Base-by-base conservation (phyloP, 2,888 invertebrate species). In the Spilosoma lubricipeda region DNA sequence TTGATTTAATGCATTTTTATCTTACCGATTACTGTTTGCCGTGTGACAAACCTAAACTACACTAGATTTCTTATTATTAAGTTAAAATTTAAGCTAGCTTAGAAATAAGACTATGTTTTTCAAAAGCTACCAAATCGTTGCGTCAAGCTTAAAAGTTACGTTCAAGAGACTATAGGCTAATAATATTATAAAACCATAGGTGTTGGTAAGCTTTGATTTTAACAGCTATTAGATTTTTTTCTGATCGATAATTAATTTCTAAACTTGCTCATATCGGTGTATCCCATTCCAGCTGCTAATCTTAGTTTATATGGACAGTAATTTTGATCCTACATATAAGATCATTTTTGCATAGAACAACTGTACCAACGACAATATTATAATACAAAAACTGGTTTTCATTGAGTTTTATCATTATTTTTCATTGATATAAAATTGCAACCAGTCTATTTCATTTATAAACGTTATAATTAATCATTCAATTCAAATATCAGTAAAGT, bases 1-100 rank as follows among this genome's bases (percentile, higher is more conserved):
- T 93, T 89, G 88, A 93, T 93, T 93, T 79, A 74, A 87, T 87
- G 90, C 87, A 86, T 89, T 88, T 89, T 88, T 86, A 79, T 79
- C 80, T 80, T 68, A 63, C 48, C 72, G 67, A 82, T 80, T 88
- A 84, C 78, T 74, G 80, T 86, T 84, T 88, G 78, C 73, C 73
- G 42, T 36, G 18, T 5, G 68, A 11, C 63, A 73, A 81, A 73
- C 74, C 27, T 30, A 36, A 72, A 72, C 8, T 52, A 23, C 9
- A 52, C 11, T 30, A 39, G 64, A 8, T n/a, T 27, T 30, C 33
- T 18, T 33, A 23, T 42, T 63, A 39, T 70, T 18, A 30, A 5
- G 8, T 30, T 30, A 30, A 13, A 63, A 63, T 15, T 63, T 30
- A 0, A 30, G 15, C 18, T 1, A 27, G 13, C 27, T 56, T 23